A percentile compares a stretch with the other conserved stretches of the same genome.
These are phyloP conservation scores for Caloenas nicobarica DNA, from an alignment of 2,113 vertebrate genomes.

Conservation along the genomic window DNA sequence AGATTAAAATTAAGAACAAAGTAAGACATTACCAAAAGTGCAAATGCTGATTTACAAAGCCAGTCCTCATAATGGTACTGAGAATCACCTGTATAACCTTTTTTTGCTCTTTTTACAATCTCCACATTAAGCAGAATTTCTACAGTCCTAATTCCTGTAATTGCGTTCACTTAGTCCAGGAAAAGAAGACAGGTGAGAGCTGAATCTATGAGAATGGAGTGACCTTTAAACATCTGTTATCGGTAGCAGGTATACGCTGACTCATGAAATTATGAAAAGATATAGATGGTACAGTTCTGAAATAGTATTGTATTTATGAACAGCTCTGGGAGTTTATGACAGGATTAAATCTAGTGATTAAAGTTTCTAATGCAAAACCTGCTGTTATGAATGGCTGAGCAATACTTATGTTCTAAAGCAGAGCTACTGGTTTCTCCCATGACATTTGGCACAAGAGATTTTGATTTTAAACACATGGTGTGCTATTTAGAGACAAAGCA, in stretches of 20 bases:
- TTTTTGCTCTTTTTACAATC: not conserved
- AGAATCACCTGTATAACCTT: not conserved
- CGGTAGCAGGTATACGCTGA: not conserved
- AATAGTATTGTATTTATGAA: not conserved
- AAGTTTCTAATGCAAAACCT: not conserved
- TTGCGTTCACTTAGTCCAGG: not conserved
- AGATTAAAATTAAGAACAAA: not conserved
- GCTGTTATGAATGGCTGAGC: not conserved
- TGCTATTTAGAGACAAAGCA: not conserved
- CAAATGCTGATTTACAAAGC: not conserved
- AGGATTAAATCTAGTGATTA: slow-evolving; percentile 1
- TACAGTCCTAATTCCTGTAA: not conserved
- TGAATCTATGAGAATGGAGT: not conserved
- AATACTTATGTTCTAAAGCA: not conserved
- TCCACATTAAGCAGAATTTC: not conserved
- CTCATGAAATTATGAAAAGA: not conserved
- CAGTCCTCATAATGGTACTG: not conserved
- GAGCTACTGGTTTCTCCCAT: not conserved
- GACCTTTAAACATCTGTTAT: not conserved
- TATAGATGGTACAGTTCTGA: not conserved
- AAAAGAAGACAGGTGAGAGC: not conserved
- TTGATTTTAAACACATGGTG: not conserved
- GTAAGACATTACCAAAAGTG: not conserved
- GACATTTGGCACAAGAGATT: not conserved
- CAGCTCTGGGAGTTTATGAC: not conserved